phyloP scores from a whole-genome alignment of 2,113 vertebrate species.

The Limnothrissa miodon region DNA sequence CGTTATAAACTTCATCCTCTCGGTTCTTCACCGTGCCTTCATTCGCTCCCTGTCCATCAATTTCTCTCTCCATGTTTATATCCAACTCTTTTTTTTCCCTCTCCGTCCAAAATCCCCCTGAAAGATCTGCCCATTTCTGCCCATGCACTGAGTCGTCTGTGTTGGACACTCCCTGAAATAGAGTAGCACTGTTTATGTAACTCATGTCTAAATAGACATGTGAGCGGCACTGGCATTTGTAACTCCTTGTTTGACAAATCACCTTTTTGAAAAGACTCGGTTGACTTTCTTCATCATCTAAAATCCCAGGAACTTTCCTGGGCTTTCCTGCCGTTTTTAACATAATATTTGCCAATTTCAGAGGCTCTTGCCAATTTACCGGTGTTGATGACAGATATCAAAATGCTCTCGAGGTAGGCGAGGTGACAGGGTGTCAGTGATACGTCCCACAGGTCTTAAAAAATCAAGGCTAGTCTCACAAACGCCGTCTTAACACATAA shows the following conservation, averaged over 20 bases:
- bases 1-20: constrained; percentile 38
- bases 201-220: neutral
- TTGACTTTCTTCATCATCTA: neutral
- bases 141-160: neutral
- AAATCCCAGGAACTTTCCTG: neutral
- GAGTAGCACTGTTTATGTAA: constrained; percentile 17
- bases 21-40: constrained; percentile 19
- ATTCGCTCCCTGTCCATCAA: constrained; percentile 23
- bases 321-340: neutral
- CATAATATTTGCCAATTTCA: constrained; percentile 11
- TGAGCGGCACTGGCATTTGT: neutral
- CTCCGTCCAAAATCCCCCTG: constrained; percentile 37
- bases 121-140: constrained; percentile 24
- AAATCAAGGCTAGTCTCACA: neutral
- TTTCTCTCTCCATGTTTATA: constrained; percentile 21
- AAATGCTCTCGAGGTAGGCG: neutral
- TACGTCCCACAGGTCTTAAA: constrained; percentile 23
- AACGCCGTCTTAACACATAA: constrained; percentile 17
- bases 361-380: constrained; percentile 17
- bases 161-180: neutral
- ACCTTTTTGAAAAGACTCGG: neutral
- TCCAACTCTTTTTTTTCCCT: constrained; percentile 39
- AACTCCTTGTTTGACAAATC: neutral
- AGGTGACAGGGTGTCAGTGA: constrained; percentile 23
- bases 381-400: constrained; percentile 10